Conservation (phyloP, 2,888 invertebrate species). For the Ennomos erosarius region DNA sequence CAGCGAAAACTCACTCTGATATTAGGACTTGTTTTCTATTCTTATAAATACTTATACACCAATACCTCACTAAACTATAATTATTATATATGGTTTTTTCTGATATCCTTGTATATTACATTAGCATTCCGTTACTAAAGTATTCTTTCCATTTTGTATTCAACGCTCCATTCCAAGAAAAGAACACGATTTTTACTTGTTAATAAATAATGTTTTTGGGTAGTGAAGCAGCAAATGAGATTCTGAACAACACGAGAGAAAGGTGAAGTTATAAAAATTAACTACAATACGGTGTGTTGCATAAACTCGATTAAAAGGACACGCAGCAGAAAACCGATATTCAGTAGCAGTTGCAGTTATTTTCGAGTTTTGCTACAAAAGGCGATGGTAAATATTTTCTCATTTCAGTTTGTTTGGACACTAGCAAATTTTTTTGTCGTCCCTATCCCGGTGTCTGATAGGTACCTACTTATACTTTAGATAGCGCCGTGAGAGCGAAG, state of each 20-base stretch:
- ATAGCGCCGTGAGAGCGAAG: conserved; percentile 18
- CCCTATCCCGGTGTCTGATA: no score
- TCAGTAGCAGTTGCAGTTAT: conserved; percentile 8
- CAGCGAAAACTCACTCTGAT: conserved; percentile 26
- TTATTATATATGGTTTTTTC: neutral
- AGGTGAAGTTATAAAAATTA: conserved; percentile 52
- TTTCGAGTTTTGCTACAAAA: conserved; percentile 8
- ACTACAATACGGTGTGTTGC: conserved; percentile 36
- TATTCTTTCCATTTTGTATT: conserved; percentile 31
- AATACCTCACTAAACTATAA: conserved; percentile 33
- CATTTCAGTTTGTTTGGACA: conserved; percentile 35
- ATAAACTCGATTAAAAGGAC: conserved; percentile 31
- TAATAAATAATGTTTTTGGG: conserved; percentile 61
- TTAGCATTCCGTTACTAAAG: conserved; percentile 25
- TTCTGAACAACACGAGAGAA: conserved; percentile 47
- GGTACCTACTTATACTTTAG: conserved; percentile 19
- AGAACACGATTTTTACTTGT: conserved; percentile 59
- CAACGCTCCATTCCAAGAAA: conserved; percentile 55
- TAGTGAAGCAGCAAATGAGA: conserved; percentile 58
- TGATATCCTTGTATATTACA: conserved; percentile 13
- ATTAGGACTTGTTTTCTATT: conserved; percentile 24
- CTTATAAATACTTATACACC: conserved; percentile 30
- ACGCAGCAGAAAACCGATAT: conserved; percentile 17
- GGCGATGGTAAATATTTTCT: conserved; percentile 4
- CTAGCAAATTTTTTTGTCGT: conserved; percentile 26